Base-by-base conservation (phyloP, 2,113 vertebrate species). In the Sorex araneus region DNA sequence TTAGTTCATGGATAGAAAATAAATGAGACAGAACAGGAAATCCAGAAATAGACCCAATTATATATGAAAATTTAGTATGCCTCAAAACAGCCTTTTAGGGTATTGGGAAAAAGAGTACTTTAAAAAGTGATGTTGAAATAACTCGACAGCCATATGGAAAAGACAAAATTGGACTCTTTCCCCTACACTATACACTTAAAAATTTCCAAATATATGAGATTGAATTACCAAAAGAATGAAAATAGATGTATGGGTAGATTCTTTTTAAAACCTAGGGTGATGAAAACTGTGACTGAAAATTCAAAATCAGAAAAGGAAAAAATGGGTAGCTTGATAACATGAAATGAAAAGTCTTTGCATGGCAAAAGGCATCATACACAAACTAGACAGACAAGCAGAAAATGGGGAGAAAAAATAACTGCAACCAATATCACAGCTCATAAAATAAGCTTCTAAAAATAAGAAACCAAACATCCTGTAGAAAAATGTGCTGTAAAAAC, bases 311-410 rank as follows among this genome's bases (percentile, higher is more conserved):
- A 79, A 69, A 64, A 83, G 75, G 60, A 57, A 87, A 87, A 94
- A 81, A 54, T 30, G 64, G 69, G 89, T 74, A 93, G 81, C 40
- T 21, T 74, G 34, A 79, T 84, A 84, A 54, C 18, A 73, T 89
- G 82, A 93, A 90, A 84, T 70, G 78, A 89, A 90, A 84, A 63
- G 81, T 66, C 23, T 88, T 91, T 91, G 43, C 21, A 54, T 64
- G 40, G 19, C 43, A 86, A 86, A 90, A 91, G 18, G 64, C 64
- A 54, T 28, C 16, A 57, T 30, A 86, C 34, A 30, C n/a, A 64
- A 89, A 87, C 36, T 82, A 90, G 63, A 90, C 16, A 75, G 74
- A 84, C 36, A 84, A 92, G 71, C 70, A 78, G n/a, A 4, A 30
- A 87, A 92, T 36, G 10, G n/a, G 23, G 54, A 63, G 25, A 36